Base-by-base conservation (phyloP, 2,797 vertebrate species). In the Alosa sapidissima region DNA sequence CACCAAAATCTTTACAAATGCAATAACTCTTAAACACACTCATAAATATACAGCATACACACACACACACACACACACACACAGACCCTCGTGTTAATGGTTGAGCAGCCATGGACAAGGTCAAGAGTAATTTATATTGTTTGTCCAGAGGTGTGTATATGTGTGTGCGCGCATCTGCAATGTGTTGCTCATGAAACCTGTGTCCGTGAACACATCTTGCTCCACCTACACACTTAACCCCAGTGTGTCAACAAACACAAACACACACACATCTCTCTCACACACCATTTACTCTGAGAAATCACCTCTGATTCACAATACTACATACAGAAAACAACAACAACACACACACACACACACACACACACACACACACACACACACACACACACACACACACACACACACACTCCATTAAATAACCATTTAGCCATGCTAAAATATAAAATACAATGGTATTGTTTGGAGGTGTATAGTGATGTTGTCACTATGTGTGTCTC, bases 181-280 rank as follows among this genome's bases (percentile, higher is more conserved):
- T 65, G 60, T 65, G 60, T 10, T 72, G 65, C 28, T 33, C 65
- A 72, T 36, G 10, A 89, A 89, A 91, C 87, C 84, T 82, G 82
- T 84, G 86, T 81, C 75, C 89, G 87, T 89, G 89, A 92, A 91
- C 87, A 89, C 81, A 75, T 33, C 86, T 51, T 91, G 90, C 85
- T 68, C n/a, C 83, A 83, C 85, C 87, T 90, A 88, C 88, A 65
- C 83, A 47, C 60, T 21, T 81, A 52, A 62, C 24, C 87, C 58
- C 62, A 83, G 72, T 21, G 28, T 68, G 83, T 82, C 21, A 72
- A 72, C 84, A 82, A 85, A 83, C 72, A 84, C 60, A 52, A 47
- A 33, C 75, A 54, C 10, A 19, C 83, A 72, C 65, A 72, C 65
- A 33, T 65, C 13, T 33, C 8, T 68, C 28, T 36, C 65, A 72